Percentiles rank a stretch among this genome's conserved stretches.
Conservation (phyloP, 2,113 vertebrate genomes). For the Diglossa brunneiventris region DNA sequence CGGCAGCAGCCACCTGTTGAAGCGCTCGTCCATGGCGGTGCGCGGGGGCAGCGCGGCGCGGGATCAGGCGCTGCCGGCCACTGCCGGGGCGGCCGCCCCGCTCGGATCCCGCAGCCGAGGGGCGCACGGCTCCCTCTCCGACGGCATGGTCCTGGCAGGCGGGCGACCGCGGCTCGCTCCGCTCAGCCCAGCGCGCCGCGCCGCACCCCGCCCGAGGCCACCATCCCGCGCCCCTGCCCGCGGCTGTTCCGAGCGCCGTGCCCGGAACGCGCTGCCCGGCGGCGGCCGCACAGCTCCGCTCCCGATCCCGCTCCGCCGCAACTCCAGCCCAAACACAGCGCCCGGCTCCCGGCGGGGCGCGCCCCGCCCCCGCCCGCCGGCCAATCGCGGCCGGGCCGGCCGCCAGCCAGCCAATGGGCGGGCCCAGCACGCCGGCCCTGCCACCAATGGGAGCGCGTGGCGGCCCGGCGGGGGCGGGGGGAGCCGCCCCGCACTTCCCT, state of each 20-base stretch:
- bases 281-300: too few relatives aligned
- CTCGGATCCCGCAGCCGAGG: neutral
- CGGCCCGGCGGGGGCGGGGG: neutral
- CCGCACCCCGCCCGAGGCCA: neutral
- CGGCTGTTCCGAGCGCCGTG: too few relatives aligned
- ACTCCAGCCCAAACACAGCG: too few relatives aligned
- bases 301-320: too few relatives aligned
- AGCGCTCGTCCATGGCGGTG: slow-evolving; percentile 90
- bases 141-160: neutral
- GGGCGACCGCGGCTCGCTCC: neutral
- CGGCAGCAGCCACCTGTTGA: slow-evolving; percentile 91
- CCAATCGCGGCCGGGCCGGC: too few relatives aligned
- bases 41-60: neutral
- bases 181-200: neutral
- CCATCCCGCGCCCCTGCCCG: too few relatives aligned
- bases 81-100: neutral
- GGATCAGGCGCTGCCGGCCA: neutral
- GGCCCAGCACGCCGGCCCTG: too few relatives aligned
- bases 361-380: too few relatives aligned
- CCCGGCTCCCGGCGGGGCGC: too few relatives aligned
- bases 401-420: too few relatives aligned
- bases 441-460: too few relatives aligned
- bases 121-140: neutral
- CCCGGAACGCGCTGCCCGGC: too few relatives aligned
- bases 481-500: neutral